Conservation (phyloP, 2,888 invertebrate genomes). For the Diplolepis rosae region DNA sequence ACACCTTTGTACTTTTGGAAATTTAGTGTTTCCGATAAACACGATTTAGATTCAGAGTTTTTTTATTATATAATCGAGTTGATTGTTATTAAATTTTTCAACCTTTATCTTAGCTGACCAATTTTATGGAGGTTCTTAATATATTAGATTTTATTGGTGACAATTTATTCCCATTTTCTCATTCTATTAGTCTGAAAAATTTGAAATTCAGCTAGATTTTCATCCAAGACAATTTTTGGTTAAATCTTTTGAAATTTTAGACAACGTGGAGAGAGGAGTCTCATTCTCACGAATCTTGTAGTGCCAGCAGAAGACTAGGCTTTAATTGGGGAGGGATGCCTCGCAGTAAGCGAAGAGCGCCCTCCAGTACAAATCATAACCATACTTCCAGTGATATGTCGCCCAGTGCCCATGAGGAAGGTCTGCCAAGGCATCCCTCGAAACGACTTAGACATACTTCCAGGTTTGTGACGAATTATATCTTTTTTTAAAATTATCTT, state of each 20-base stretch:
- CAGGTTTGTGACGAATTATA: slow-evolving; percentile 53
- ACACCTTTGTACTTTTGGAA: too few relatives aligned
- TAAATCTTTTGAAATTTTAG: slow-evolving; percentile 42
- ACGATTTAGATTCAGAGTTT: slow-evolving; percentile 23
- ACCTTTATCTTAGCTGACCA: too few relatives aligned
- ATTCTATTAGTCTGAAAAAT: too few relatives aligned
- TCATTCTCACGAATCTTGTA: slow-evolving; percentile 34
- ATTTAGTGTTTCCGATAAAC: too few relatives aligned
- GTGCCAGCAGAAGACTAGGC: slow-evolving; percentile 49
- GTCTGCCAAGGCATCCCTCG: slow-evolving; percentile 68
- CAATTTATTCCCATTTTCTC: too few relatives aligned
- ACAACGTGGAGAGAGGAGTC: slow-evolving; percentile 51
- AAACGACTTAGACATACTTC: slow-evolving; percentile 70
- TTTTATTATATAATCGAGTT: slow-evolving; percentile 25
- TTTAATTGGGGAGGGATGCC: slow-evolving; percentile 70
- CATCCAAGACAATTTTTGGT: too few relatives aligned
- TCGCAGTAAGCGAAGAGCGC: slow-evolving; percentile 73
- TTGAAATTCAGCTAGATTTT: too few relatives aligned
- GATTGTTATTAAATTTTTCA: too few relatives aligned
- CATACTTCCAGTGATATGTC: slow-evolving; percentile 69
- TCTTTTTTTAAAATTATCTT: background rate
- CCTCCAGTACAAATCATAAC: slow-evolving; percentile 70
- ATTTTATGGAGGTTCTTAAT: too few relatives aligned
- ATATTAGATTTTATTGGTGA: too few relatives aligned
- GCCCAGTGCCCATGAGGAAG: slow-evolving; percentile 70